Evolutionary conservation across 2,113 vertebrate genomes (phyloP).

Genomic region (Pomatorhinus ruficollis): DNA sequence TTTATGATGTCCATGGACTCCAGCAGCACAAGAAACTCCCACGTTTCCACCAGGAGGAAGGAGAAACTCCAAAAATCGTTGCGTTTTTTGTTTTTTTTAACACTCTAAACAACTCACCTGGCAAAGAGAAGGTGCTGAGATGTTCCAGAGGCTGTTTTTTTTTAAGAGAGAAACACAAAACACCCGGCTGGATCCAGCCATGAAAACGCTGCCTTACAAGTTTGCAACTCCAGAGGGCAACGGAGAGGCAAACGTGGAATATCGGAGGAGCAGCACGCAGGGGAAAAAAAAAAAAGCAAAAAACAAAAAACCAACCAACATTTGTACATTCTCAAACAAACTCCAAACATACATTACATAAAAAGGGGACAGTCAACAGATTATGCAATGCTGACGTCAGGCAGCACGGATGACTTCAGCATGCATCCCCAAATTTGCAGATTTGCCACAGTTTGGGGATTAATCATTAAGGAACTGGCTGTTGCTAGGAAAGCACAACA

Average conservation of each 20-base stretch:
- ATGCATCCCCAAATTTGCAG: not conserved
- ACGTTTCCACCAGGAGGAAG: not conserved
- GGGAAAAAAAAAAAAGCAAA: slow-evolving; percentile 57
- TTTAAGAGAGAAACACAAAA: not conserved
- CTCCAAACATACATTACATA: slow-evolving; percentile 70
- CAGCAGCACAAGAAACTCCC: not conserved
- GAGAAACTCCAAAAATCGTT: not conserved
- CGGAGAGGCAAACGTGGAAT: slow-evolving; percentile 49
- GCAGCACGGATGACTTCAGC: not conserved
- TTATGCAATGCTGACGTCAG: slow-evolving; percentile 33
- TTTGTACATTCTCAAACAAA: slow-evolving; percentile 67
- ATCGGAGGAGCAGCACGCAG: slow-evolving; percentile 16
- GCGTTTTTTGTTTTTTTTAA: not conserved
- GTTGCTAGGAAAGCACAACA: not conserved
- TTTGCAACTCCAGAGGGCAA: slow-evolving; percentile 76
- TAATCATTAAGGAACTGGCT: not conserved
- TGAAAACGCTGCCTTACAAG: not conserved
- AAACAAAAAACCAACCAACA: not conserved
- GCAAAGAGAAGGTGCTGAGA: not conserved
- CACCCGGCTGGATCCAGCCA: not conserved
- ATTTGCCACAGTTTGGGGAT: not conserved
- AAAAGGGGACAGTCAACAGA: slow-evolving; percentile 43
- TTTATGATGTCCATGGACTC: not conserved
- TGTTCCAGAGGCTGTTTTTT: not conserved
- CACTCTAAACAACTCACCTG: not conserved